These are phyloP conservation scores for Neotoxoptera formosana DNA, from an alignment of 1,140 invertebrate species.

Conservation along the genomic window DNA sequence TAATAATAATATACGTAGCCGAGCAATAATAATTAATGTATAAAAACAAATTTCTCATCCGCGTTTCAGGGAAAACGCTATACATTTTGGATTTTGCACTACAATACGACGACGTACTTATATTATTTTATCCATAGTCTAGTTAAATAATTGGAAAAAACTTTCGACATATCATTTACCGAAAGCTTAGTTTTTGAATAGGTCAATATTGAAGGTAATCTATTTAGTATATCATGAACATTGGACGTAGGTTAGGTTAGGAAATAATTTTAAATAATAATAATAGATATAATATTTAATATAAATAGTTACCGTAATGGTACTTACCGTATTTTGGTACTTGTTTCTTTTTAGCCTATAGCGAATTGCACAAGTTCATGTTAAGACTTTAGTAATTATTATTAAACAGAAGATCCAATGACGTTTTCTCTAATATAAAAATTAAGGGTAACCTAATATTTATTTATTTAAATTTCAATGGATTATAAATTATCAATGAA, in stretches of 20 bases:
- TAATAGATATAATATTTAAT: neutral
- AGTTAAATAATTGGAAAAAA: neutral
- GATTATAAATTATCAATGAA: no score
- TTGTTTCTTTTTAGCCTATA: no score
- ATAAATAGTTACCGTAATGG: neutral
- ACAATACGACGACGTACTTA: neutral
- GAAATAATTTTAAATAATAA: neutral
- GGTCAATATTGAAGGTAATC: no score
- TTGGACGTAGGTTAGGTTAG: neutral
- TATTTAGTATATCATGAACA: no score
- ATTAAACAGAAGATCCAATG: no score
- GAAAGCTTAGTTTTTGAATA: neutral
- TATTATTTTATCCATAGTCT: neutral
- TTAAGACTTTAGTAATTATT: no score
- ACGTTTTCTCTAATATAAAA: no score
- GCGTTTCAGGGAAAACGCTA: neutral
- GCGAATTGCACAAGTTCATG: no score
- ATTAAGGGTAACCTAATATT: no score
- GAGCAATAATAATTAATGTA: neutral
- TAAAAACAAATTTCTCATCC: neutral
- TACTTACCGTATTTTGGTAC: no score
- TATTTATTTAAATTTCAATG: no score
- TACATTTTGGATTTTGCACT: neutral
- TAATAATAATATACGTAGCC: conserved; percentile 9
- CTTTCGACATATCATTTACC: neutral